Evolutionary conservation across 37 sponge, comb jelly and placozoan species (phyloP), one percentile per base, ranked within the genome.

Genomic region (Chondrilla cf. caribensis): DNA sequence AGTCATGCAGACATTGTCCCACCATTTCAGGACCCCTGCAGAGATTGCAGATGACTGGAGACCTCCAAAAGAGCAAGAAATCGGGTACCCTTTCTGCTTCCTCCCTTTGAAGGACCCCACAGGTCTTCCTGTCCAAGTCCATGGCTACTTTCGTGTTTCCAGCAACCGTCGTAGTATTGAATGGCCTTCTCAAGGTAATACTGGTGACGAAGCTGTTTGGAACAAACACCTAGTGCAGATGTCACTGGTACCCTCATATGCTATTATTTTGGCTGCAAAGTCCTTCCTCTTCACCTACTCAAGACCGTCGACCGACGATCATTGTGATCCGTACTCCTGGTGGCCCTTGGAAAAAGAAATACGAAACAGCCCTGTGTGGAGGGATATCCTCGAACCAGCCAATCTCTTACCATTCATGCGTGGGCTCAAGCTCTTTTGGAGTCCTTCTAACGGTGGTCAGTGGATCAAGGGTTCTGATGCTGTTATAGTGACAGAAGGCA

Each of bases 91-190:
- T 3, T 94, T 91, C 73, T 94, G 95, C 37, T 94, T 94, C 79
- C 87, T 94, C 22, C 95, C 95, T 5, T 67, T 94, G 31, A 84
- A 91, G 35, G 83, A 47, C 0, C 36, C 55, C 9, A 88, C 83
- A 62, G 70, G 60, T 15, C 73, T 88, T 29, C 95, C 95, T 35
- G 89, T 90, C 64, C 81, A 87, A 31, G 59, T 93, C 6, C 95
- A 94, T 82, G 95, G 95, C 58, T 94, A 89, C 58, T 94, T 94
- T 71, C 43, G 87, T 42, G 91, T 94, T 3, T 57, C 84, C 54
- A 84, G 85, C 38, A 90, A 94, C 33, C 55, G 95, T 3, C 85
- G 91, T 0, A 86, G 82, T 60, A 86, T 94, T 28, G 88, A 91
- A 70, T 94, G 95, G 95, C 95, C 95, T 24, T 41, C 80, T 22